Evolutionary conservation across 2,888 invertebrate genomes (phyloP), one percentile per base, ranked within the genome.

Genomic region (Baronia brevicornis): DNA sequence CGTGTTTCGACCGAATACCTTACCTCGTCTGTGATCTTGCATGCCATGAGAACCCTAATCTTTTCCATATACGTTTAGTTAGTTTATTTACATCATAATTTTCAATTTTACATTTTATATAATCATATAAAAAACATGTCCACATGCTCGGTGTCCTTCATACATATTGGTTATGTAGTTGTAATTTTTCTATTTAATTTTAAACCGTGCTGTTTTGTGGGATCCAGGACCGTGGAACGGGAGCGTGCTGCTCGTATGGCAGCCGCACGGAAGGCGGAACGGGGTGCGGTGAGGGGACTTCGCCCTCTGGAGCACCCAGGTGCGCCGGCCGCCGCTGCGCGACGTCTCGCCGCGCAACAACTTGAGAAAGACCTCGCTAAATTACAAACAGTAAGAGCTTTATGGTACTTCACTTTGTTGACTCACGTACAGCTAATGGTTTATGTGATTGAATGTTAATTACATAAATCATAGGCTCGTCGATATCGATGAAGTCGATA

Each of bases 181-280:
- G n/a, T n/a, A n/a, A n/a, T n/a, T n/a, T n/a, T n/a, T n/a, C n/a
- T n/a, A n/a, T n/a, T n/a, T n/a, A n/a, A n/a, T n/a, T n/a, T n/a
- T n/a, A n/a, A 6, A 2, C 1, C 5, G 5, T n/a, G n/a, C n/a
- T n/a, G n/a, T n/a, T n/a, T 0, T 23, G 12, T 32, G 7, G 12
- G 1, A n/a, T 20, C 1, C 48, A 84, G 84, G 74, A 69, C 69
- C 1, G 56, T 84, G 42, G 77, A 84, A 6, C 62, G 74, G 17
- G 84, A 84, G 48, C 67, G 78, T 0, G 54, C 69, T 0, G 79
- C 77, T 0, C 75, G 84, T 1, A 45, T 73, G 18, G 59, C 71
- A 0, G 77, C 80, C 21, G 69, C 70, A 11, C 57, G 68, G 3
- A 53, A 55, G 11, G 74, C 75, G 0, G 71, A 72, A 41, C 56